phyloP scores from a whole-genome alignment of 2,113 vertebrate genomes.

The Phodopus roborovskii region DNA sequence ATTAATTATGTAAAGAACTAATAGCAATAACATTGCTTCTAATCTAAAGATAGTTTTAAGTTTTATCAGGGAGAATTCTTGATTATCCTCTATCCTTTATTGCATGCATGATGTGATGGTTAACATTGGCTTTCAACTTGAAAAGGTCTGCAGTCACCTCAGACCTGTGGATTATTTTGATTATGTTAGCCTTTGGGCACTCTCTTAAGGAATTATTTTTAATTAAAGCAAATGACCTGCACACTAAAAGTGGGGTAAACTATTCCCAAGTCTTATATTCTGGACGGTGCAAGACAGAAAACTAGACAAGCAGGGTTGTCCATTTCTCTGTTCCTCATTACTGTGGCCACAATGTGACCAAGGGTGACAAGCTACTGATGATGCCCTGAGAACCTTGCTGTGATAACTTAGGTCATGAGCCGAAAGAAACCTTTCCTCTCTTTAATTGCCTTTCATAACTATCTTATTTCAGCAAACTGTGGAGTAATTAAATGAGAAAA shows the following conservation, averaged over 20 bases:
- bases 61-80: background rate
- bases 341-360: background rate
- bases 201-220: background rate
- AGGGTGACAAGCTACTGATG: background rate
- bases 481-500: background rate
- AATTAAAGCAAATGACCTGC: too few species aligned
- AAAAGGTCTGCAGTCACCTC: background rate
- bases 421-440: background rate
- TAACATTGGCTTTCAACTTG: background rate
- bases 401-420: background rate
- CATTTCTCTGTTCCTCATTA: background rate
- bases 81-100: background rate
- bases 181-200: background rate
- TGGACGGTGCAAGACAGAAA: background rate
- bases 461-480: background rate
- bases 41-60: background rate
- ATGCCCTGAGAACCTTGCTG: background rate
- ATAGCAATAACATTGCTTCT: background rate
- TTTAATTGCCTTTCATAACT: background rate
- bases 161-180: background rate
- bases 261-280: too few species aligned
- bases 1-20: background rate
- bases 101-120: background rate
- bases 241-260: background rate
- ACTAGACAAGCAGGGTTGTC: background rate